Base-by-base conservation (phyloP, 2,888 invertebrate species). In the Andrena fulva region DNA sequence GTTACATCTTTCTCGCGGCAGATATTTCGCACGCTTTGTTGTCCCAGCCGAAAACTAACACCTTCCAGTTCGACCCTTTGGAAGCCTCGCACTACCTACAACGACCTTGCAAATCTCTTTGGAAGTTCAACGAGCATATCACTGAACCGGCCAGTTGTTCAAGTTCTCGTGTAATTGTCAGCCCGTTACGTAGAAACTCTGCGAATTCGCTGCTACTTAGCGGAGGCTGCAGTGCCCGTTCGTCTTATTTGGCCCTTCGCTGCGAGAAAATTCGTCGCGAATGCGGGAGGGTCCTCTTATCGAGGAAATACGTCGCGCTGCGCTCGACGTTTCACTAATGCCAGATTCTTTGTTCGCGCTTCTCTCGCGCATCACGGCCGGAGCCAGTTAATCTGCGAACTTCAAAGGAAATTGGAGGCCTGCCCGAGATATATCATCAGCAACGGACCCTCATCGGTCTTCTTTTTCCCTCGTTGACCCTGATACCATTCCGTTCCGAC, bases 401-500 rank as follows among this genome's bases (percentile, higher is more conserved):
- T 24, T 56, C 27, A 56, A 56, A 27, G 56, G 20, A 12, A 20
- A 20, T 24, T 20, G 31, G 29, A 31, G 20, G 66, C 29, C 7
- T 24, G 42, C 50, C n/a, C 31, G 10, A 35, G 56, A 29, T 29
- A 35, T 35, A 24, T 60, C 59, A 67, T 12, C 42, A 20, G 16
- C n/a, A n/a, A 0, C 16, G 20, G 20, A 56, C 56, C 60, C 20
- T 52, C 12, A 35, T 42, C 35, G 68, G 69, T 59, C 72, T 8
- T 27, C n/a, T 35, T 70, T 54, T 56, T 59, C 33, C 16, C 20
- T 6, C 33, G 64, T 59, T 52, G 27, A 50, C 31, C 59, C 64
- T 69, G 31, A 52, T 79, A 70, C 72, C 72, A 67, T 75, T 77
- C 63, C 72, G n/a, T 63, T 56, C 42, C 29, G 42, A 52, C 59